phyloP scores from a whole-genome alignment of 2,888 invertebrate species.

The Ommatoiulus sabulosus region DNA sequence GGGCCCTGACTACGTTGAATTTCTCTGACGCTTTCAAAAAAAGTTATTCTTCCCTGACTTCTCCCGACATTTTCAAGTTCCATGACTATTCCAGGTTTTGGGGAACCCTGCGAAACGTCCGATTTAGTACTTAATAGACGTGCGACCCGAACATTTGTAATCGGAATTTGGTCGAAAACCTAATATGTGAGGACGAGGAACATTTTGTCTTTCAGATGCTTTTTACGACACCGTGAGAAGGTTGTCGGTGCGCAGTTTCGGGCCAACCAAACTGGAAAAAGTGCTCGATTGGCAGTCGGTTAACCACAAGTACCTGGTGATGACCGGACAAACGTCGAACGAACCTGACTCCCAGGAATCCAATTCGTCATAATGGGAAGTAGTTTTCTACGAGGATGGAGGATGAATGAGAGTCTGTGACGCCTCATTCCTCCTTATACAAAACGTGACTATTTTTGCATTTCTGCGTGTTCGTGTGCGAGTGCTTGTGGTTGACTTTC shows the following conservation, averaged over 20 bases:
- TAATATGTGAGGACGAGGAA: no score
- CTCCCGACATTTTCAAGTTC: background rate
- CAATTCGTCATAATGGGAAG: background rate
- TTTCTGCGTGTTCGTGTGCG: background rate
- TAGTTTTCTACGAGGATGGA: no score
- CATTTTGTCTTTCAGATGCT: conserved; percentile 51
- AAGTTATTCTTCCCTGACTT: no score
- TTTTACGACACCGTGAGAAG: conserved; percentile 57
- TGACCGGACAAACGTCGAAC: conserved; percentile 57
- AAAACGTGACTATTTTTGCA: background rate
- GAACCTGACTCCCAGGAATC: conserved; percentile 15
- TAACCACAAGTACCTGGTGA: conserved; percentile 59
- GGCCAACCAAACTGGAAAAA: conserved; percentile 58
- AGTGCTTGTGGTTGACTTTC: background rate
- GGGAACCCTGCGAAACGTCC: background rate
- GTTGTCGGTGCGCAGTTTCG: conserved; percentile 56
- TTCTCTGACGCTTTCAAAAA: no score
- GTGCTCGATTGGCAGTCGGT: conserved; percentile 59
- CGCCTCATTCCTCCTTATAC: background rate
- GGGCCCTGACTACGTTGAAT: no score
- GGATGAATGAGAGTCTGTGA: background rate
- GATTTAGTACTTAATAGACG: background rate
- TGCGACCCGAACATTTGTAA: no score
- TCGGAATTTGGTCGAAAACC: background rate
- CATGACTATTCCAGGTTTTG: background rate